phyloP scores from a whole-genome alignment of 2,797 vertebrate species.

The Neopelma chrysocephalum region DNA sequence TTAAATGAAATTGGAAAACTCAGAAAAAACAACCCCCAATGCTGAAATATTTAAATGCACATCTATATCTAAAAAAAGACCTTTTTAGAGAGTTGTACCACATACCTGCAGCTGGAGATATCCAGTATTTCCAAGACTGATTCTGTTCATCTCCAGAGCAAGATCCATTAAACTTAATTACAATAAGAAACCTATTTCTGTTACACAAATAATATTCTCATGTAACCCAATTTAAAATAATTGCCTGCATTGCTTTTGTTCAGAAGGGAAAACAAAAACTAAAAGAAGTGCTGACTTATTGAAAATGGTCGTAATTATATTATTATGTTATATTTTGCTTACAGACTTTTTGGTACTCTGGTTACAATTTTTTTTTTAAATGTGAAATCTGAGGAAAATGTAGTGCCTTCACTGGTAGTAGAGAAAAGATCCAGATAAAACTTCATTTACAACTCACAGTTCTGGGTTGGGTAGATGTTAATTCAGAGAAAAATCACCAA shows the following conservation, averaged over 20 bases:
- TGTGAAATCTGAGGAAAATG: slow-evolving; percentile 32
- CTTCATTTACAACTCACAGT: slow-evolving; percentile 7
- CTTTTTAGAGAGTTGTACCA: background rate
- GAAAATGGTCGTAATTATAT: slow-evolving; percentile 74
- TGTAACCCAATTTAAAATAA: slow-evolving; percentile 79
- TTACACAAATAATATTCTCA: slow-evolving; percentile 79
- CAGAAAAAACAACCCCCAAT: background rate
- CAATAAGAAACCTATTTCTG: slow-evolving; percentile 72
- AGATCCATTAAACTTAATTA: slow-evolving; percentile 74
- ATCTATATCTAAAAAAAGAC: background rate
- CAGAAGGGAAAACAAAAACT: slow-evolving; percentile 67
- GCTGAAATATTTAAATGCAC: background rate
- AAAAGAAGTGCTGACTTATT: slow-evolving; percentile 74
- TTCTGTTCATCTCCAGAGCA: slow-evolving; percentile 39
- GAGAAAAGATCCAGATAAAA: background rate
- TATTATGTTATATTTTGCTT: slow-evolving; percentile 65
- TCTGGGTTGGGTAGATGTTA: background rate
- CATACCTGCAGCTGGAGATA: background rate
- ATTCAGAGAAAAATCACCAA: background rate
- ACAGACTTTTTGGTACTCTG: slow-evolving; percentile 45
- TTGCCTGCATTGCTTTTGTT: slow-evolving; percentile 70
- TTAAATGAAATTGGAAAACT: background rate
- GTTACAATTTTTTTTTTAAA: slow-evolving; percentile 39
- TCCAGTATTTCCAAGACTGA: background rate
- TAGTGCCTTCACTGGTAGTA: background rate